A percentile compares a stretch with the other conserved stretches of the same genome.
These are phyloP conservation scores for Clavelina lepadiformis DNA, from an alignment of 23 tunicate genomes.

Conservation along the genomic window DNA sequence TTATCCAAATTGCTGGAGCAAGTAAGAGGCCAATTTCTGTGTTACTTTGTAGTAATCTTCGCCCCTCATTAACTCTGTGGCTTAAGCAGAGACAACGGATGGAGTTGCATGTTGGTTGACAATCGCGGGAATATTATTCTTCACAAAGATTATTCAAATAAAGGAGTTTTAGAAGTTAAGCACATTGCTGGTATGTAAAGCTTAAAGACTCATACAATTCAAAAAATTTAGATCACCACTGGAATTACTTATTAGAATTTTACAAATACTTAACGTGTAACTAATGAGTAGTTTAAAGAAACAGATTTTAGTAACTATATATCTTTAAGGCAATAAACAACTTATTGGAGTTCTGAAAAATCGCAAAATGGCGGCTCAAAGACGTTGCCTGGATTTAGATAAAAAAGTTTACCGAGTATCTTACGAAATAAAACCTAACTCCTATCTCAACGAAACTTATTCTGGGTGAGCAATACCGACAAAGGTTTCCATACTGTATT, in stretches of 20 bases:
- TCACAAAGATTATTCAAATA: constrained; percentile 9
- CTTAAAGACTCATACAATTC: too few species aligned
- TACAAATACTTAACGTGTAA: too few species aligned
- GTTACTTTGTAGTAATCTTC: too few species aligned
- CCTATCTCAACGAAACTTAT: not conserved
- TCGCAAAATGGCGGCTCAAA: not conserved
- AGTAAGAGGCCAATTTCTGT: constrained; percentile 8
- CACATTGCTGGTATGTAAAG: constrained; percentile 4
- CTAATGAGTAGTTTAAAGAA: too few species aligned
- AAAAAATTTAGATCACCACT: too few species aligned
- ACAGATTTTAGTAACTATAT: too few species aligned
- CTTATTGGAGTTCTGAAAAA: too few species aligned
- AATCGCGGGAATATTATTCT: constrained; percentile 12
- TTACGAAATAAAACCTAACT: not conserved
- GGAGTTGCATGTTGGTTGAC: constrained; percentile 15
- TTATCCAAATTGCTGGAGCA: constrained; percentile 28
- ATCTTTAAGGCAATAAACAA: too few species aligned
- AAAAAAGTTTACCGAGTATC: not conserved
- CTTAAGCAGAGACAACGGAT: not conserved
- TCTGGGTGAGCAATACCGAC: not conserved
- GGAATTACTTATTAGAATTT: too few species aligned
- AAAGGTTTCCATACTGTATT: too few species aligned
- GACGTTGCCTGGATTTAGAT: not conserved
- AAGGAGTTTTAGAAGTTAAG: not conserved
- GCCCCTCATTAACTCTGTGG: too few species aligned